Evolutionary conservation across 2,797 vertebrate species (phyloP), one percentile per base, ranked within the genome.

Genomic region (Acipenser ruthenus): DNA sequence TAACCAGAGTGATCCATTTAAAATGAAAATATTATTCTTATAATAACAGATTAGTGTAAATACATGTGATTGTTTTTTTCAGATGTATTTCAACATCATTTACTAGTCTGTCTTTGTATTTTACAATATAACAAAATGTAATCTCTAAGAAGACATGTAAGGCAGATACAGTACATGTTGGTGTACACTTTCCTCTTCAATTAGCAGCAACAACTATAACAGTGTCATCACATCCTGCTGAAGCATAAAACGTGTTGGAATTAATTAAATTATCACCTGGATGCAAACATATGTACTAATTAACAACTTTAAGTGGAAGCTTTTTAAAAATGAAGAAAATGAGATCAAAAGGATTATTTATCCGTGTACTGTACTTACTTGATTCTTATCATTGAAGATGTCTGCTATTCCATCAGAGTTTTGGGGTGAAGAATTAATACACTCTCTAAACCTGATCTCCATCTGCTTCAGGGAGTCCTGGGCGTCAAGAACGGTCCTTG

Each of bases 311-410:
- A 10, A 55, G 52, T n/a, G 52, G n/a, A n/a, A 55, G 52, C 52
- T 55, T n/a, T n/a, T 37, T 37, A 37, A 55, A 55, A 55, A 55
- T 9, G n/a, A 55, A 10, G 6, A 55, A 55, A 5, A 55, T 55
- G 6, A 55, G n/a, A 9, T 55, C 52, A 18, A 37, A 37, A 37
- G 13, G 55, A 2, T 15, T 10, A 62, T 60, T n/a, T 60, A 60
- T 60, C 3, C 10, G 8, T 2, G 1, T 47, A 18, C 7, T 53
- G 18, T 4, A 61, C 66, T 73, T 6, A 71, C 70, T 71, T 66
- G 69, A 51, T 62, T 73, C 65, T 65, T 53, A 1, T 75, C 64
- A 65, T 68, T 64, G 50, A 76, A 71, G 56, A 71, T 51, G 49
- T 49, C 58, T 69, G 72, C 66, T 47, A 65, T 1, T 6, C 64